Evolutionary conservation across 1,140 invertebrate species (phyloP).

Genomic region (Drosophila obscura): DNA sequence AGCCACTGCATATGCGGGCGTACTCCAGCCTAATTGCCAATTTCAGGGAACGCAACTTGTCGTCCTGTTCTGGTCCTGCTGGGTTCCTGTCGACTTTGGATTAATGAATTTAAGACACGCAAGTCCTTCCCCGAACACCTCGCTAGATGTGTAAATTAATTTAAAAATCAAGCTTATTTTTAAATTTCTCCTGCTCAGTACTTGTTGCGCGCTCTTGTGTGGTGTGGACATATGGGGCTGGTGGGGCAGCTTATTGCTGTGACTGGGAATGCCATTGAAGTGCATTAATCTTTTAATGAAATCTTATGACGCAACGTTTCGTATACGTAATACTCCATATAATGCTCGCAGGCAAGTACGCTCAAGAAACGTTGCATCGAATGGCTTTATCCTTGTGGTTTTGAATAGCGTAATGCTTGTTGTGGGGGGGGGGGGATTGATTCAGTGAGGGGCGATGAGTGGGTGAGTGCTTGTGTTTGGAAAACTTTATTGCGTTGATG

Average conservation of each 20-base stretch:
- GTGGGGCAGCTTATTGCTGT: neutral
- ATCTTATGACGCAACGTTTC: slow-evolving; percentile 52
- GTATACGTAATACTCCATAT: slow-evolving; percentile 28
- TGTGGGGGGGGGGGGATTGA: too few relatives aligned
- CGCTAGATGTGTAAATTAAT: slow-evolving; percentile 28
- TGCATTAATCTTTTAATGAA: slow-evolving; percentile 67
- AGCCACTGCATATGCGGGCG: slow-evolving; percentile 32
- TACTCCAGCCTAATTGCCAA: slow-evolving; percentile 42
- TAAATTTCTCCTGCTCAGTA: slow-evolving; percentile 11
- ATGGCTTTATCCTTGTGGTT: slow-evolving; percentile 43
- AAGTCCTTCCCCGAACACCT: slow-evolving; percentile 14
- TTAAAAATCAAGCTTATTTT: slow-evolving; percentile 45
- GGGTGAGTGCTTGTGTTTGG: neutral
- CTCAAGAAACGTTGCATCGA: slow-evolving; percentile 26
- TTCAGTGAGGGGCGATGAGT: neutral
- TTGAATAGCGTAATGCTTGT: slow-evolving; percentile 28
- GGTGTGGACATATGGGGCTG: too few relatives aligned
- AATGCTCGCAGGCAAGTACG: slow-evolving; percentile 48
- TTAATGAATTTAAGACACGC: slow-evolving; percentile 70
- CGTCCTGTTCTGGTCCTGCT: neutral
- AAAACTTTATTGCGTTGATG: slow-evolving; percentile 45
- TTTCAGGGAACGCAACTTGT: slow-evolving; percentile 36
- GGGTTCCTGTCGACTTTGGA: slow-evolving; percentile 32
- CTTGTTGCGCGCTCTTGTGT: slow-evolving; percentile 48
- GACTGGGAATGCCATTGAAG: slow-evolving; percentile 38